Base-by-base conservation (phyloP, 2,888 invertebrate species). In the Octodonta nipae region DNA sequence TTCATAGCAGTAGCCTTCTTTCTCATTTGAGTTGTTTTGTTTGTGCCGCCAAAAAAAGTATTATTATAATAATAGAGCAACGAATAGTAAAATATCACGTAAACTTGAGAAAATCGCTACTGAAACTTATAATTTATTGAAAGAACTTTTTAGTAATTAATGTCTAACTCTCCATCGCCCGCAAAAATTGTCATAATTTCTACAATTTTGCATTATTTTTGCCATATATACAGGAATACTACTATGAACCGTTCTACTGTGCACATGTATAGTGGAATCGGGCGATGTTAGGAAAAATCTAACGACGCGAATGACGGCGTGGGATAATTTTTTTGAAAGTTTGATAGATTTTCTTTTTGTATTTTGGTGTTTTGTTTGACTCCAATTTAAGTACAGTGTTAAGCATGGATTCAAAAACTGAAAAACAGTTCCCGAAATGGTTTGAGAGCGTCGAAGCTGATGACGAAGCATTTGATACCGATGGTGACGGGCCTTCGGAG, bases 231-330 rank as follows among this genome's bases (percentile, higher is more conserved):
- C 20, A 20, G 20, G 20, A 20, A 20, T 20, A 20, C 20, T 20
- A 6, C 6, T 20, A 20, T 20, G 6, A 20, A 20, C 7, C 6
- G 7, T 20, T n/a, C 6, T 20, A n/a, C n/a, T 7, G n/a, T 6
- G n/a, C 20, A n/a, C n/a, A 20, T 20, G 20, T 20, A 7, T 7
- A 20, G 20, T 20, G n/a, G 20, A 7, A n/a, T 6, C n/a, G 20
- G 20, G 20, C 6, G 20, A 7, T 7, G n/a, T 20, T 20, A 20
- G 20, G n/a, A 20, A n/a, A 20, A 20, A 20, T 20, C 20, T 20
- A 20, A 20, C 20, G 6, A 20, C 20, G 20, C 20, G 20, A 20
- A n/a, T 20, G 20, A 20, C n/a, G n/a, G 20, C 20, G 20, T 20
- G 20, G 6, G 20, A 7, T 20, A n/a, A 20, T 7, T 20, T n/a